Percentiles rank a stretch among this genome's conserved stretches.
These are phyloP conservation scores for Smutsia gigantea DNA, from an alignment of 2,797 vertebrate species.

Conservation along the genomic window DNA sequence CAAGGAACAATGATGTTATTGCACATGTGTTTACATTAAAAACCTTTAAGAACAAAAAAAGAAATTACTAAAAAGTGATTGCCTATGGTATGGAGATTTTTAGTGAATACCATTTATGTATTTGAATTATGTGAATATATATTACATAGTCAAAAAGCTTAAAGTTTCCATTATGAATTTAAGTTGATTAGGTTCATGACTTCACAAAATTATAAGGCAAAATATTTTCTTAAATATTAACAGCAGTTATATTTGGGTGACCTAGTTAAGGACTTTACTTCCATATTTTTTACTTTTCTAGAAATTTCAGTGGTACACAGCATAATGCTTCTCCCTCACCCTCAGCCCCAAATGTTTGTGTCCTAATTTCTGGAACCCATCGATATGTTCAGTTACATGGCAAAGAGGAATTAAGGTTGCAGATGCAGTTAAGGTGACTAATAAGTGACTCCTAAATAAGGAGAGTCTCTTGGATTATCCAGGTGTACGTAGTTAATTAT, in stretches of 20 bases:
- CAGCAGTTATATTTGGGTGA: background rate
- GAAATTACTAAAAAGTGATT: background rate
- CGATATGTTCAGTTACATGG: background rate
- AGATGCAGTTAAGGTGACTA: background rate
- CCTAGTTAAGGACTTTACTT: background rate
- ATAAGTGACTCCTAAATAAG: background rate
- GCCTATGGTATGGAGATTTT: background rate
- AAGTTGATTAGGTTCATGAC: background rate
- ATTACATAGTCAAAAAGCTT: background rate
- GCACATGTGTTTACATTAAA: background rate
- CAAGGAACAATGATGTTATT: background rate
- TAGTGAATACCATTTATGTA: background rate
- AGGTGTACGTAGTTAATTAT: background rate
- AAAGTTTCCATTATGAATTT: background rate
- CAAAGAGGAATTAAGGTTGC: background rate
- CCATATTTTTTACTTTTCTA: background rate
- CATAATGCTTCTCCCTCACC: background rate
- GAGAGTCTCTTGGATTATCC: background rate
- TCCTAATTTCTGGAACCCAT: background rate
- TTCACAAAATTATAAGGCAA: background rate
- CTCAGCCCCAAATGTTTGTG: background rate
- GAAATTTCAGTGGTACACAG: background rate
- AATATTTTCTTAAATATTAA: background rate
- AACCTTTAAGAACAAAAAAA: background rate
- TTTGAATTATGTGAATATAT: background rate